Evolutionary conservation across 2,113 vertebrate species (phyloP).

Genomic region (Gymnarchus niloticus): DNA sequence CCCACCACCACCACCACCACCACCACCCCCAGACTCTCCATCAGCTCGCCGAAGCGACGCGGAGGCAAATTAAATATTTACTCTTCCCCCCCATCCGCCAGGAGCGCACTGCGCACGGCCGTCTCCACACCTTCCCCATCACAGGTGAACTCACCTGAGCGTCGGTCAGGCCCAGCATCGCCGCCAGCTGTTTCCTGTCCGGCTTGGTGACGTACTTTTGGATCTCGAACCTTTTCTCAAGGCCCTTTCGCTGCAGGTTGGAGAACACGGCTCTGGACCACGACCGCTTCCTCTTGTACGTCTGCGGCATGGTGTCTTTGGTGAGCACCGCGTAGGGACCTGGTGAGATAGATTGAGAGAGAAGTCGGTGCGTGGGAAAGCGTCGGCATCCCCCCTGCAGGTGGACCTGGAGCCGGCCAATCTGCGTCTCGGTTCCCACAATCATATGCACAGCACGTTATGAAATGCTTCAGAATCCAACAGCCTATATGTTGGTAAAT

Average conservation of each 20-base stretch:
- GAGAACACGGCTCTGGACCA: conserved; percentile 98
- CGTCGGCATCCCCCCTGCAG: too few species aligned
- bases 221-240: conserved; percentile 96
- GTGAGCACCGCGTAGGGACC: conserved; percentile 93
- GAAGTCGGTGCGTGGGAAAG: neutral
- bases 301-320: conserved; percentile 98
- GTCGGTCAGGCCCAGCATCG: conserved; percentile 95
- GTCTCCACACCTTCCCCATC: too few species aligned
- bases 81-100: too few species aligned
- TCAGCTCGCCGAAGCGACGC: neutral
- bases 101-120: too few species aligned
- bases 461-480: neutral
- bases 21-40: too few species aligned
- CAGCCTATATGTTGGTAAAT: neutral
- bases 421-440: neutral
- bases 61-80: neutral
- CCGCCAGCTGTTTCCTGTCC: conserved; percentile 92
- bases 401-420: too few species aligned
- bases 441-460: neutral
- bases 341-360: conserved; percentile 36
- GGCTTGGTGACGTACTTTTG: conserved; percentile 99
- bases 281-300: conserved; percentile 93
- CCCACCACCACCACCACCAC: too few species aligned
- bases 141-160: conserved; percentile 82
- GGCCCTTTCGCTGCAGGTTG: conserved; percentile 93